These are phyloP conservation scores for Indicator indicator DNA, from an alignment of 2,113 vertebrate species.

Conservation along the genomic window DNA sequence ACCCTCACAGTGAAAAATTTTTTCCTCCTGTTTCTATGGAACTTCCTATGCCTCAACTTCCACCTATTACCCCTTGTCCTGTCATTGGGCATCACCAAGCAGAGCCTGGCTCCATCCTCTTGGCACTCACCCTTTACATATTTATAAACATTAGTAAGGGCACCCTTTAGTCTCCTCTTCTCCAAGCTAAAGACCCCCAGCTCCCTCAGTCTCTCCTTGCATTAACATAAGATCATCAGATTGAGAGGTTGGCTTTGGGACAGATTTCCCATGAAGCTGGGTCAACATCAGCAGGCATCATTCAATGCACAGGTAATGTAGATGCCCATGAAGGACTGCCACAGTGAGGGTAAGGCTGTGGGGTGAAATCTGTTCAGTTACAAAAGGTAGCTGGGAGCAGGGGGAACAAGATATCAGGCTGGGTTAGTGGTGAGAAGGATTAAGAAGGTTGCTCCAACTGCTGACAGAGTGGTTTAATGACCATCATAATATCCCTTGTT, in stretches of 20 bases:
- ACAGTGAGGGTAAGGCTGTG: background rate
- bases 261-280: background rate
- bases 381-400: background rate
- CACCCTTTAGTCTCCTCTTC: no score
- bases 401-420: background rate
- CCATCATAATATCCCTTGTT: fast-evolving
- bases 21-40: no score
- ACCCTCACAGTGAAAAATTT: no score
- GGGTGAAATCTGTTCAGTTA: background rate
- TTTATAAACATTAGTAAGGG: no score
- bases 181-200: no score
- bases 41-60: no score
- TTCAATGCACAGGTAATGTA: fast-evolving
- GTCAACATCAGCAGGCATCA: background rate
- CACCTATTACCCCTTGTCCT: no score
- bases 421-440: background rate
- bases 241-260: background rate
- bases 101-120: no score
- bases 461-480: background rate
- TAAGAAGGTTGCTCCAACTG: background rate
- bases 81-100: no score
- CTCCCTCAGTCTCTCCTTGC: no score
- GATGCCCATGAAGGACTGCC: background rate
- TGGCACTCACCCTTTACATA: no score
- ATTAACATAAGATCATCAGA: background rate